These are phyloP conservation scores for Peucedramus taeniatus DNA, from an alignment of 2,113 vertebrate species.

Conservation along the genomic window DNA sequence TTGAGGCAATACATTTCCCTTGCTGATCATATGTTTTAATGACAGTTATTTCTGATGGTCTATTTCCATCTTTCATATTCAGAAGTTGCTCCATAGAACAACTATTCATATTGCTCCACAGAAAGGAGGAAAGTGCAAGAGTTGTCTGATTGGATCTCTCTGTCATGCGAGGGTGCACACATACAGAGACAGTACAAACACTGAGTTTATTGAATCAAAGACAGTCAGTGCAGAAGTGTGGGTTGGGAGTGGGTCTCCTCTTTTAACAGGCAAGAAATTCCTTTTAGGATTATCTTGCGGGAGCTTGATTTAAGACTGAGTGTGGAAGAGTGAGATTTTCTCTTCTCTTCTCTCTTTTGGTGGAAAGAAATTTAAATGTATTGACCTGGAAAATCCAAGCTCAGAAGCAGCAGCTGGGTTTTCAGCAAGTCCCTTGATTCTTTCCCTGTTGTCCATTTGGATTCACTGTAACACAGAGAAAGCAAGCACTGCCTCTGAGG, in stretches of 20 bases:
- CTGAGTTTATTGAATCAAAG: background rate
- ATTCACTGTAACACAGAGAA: background rate
- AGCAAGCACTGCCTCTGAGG: background rate
- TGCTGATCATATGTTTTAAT: background rate
- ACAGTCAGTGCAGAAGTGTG: background rate
- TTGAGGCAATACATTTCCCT: background rate
- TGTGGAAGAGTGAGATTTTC: background rate
- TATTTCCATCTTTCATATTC: background rate
- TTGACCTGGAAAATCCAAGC: constrained; percentile 32
- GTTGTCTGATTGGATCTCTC: background rate
- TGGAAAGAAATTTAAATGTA: background rate
- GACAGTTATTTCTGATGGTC: background rate
- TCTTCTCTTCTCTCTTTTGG: background rate
- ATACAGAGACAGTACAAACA: background rate
- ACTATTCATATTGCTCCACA: background rate
- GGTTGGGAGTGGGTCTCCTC: background rate
- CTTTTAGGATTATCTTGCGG: background rate
- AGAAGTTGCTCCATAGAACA: background rate
- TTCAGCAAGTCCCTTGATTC: constrained; percentile 21
- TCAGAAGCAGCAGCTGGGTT: background rate
- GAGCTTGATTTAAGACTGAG: background rate
- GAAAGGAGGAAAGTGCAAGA: background rate
- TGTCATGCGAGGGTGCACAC: background rate
- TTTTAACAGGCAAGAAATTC: background rate
- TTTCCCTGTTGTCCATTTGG: background rate